Conservation (phyloP, 1,140 invertebrate species). For the Drosophila suzukii region DNA sequence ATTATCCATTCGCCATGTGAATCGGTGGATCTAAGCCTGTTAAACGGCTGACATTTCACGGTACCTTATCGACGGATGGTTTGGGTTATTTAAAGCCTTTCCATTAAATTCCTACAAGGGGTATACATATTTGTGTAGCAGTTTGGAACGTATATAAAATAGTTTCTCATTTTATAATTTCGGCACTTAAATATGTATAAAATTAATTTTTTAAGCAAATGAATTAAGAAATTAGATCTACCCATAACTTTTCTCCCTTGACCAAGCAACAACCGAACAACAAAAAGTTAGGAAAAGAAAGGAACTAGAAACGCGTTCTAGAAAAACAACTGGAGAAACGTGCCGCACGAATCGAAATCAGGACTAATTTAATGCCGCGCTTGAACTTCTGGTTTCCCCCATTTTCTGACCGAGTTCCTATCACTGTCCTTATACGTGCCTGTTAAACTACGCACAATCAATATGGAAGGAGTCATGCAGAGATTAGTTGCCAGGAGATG, state of each 20-base stretch:
- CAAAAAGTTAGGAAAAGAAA: slow-evolving; percentile 17
- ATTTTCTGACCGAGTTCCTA: slow-evolving; percentile 1
- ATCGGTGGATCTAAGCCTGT: slow-evolving; percentile 1
- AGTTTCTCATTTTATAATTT: too few species aligned
- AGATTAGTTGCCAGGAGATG: slow-evolving; percentile 41
- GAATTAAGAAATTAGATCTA: not conserved
- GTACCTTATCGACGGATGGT: not conserved
- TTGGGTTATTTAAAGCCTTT: not conserved
- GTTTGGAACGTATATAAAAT: too few species aligned
- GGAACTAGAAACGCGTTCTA: slow-evolving; percentile 1
- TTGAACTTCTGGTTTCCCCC: slow-evolving; percentile 11
- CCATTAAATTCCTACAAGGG: not conserved
- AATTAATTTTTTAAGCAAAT: not conserved
- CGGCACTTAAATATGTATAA: too few species aligned
- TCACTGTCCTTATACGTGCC: slow-evolving; percentile 45
- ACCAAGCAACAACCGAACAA: slow-evolving; percentile 18
- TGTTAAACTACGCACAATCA: slow-evolving; percentile 42
- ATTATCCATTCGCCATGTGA: not conserved
- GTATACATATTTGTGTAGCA: not conserved
- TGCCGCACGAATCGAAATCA: slow-evolving; percentile 62
- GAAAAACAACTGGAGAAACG: slow-evolving; percentile 30
- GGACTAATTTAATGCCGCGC: slow-evolving; percentile 50
- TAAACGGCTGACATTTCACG: slow-evolving; percentile 14
- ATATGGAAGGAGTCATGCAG: slow-evolving; percentile 30
- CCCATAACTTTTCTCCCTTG: not conserved